phyloP scores from a whole-genome alignment of 2,888 invertebrate species.

The Rotaria magnacalcarata region DNA sequence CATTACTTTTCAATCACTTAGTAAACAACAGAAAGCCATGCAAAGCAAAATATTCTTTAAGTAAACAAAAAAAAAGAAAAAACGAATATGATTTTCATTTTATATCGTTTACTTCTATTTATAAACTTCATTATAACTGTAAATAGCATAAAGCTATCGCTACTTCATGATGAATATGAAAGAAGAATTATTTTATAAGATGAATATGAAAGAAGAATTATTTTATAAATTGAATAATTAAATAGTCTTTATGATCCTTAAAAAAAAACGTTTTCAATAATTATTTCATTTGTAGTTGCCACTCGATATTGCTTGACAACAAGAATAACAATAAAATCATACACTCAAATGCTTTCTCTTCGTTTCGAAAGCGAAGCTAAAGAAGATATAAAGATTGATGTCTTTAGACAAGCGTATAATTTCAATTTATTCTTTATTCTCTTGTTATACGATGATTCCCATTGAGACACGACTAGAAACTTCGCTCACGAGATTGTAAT shows the following conservation, averaged over 20 bases:
- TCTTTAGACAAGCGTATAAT: conserved; percentile 7
- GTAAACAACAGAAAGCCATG: not conserved
- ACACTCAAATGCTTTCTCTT: not conserved
- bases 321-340: not conserved
- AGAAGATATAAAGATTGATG: not conserved
- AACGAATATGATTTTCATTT: not conserved
- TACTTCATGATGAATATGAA: no score
- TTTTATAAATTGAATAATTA: no score
- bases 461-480: not conserved
- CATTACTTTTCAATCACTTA: not conserved
- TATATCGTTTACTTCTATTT: no score
- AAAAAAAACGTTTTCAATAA: not conserved
- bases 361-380: not conserved
- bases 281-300: not conserved
- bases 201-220: no score
- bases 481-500: not conserved
- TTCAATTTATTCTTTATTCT: not conserved
- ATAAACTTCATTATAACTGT: no score
- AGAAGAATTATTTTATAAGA: no score
- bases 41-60: not conserved
- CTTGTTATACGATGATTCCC: not conserved
- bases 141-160: no score
- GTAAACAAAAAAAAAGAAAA: not conserved
- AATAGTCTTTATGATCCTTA: no score
- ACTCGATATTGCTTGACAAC: not conserved